These are phyloP conservation scores for Trinorchestia longiramus DNA, from an alignment of 1,140 invertebrate species.

Conservation along the genomic window DNA sequence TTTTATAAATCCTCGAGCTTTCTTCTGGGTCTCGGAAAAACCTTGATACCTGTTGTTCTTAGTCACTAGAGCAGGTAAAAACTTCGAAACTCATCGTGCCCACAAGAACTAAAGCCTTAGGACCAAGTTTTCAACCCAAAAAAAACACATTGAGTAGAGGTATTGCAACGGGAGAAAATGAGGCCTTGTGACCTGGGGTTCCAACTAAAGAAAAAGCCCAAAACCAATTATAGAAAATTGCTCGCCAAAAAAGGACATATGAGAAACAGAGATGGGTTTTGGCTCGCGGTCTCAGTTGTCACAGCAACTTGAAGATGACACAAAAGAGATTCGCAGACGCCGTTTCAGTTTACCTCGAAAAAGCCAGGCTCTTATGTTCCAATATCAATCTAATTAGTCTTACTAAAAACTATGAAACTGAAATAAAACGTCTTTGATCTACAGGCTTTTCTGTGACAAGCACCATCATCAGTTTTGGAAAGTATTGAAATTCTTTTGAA, in stretches of 20 bases:
- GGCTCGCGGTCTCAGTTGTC: neutral
- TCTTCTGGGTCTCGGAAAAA: neutral
- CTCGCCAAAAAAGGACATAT: neutral
- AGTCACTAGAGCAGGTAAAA: neutral
- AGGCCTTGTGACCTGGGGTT: neutral
- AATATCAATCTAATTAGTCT: neutral
- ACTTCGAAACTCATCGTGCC: neutral
- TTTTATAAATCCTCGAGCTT: no score
- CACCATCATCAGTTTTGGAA: no score
- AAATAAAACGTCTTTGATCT: neutral
- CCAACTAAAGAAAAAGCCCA: neutral
- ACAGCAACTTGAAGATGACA: neutral
- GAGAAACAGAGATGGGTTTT: neutral
- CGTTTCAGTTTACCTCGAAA: neutral
- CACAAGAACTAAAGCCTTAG: neutral
- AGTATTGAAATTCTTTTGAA: no score
- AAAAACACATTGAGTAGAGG: neutral
- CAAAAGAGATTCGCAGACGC: neutral
- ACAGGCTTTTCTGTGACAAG: no score
- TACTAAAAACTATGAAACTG: neutral
- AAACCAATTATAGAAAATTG: slow-evolving; percentile 2
- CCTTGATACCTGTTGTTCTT: neutral
- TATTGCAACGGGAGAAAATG: neutral
- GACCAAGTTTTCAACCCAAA: neutral
- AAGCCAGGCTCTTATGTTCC: neutral